Conservation (phyloP, 30 jellyfish, hydroid and myxozoan genomes). For the Catostylus mosaicus region DNA sequence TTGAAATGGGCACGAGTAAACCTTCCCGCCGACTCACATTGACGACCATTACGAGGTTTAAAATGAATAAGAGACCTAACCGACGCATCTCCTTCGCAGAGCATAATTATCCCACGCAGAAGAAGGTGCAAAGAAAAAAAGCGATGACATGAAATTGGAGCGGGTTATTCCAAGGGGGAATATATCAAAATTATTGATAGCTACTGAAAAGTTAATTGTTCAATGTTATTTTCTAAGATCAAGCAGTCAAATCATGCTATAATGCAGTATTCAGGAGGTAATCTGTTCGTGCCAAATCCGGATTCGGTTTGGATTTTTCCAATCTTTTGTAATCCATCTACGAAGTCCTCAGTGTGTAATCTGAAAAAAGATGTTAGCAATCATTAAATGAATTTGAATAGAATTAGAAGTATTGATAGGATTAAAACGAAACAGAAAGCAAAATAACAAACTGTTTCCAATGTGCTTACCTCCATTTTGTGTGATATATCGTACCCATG, state of each 20-base stretch:
- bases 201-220: not conserved
- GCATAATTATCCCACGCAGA: no score
- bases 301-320: not conserved
- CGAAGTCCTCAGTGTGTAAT: constrained; percentile 54
- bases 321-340: not conserved
- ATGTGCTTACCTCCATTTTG: constrained; percentile 93
- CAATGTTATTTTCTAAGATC: not conserved
- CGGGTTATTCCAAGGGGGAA: not conserved
- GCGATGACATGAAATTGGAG: not conserved
- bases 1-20: not conserved
- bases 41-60: not conserved
- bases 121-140: not conserved
- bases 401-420: not conserved
- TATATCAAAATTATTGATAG: not conserved
- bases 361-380: constrained; percentile 4
- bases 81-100: not conserved
- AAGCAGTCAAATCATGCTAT: not conserved
- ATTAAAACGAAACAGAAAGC: not conserved
- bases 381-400: not conserved
- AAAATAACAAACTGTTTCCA: not conserved
- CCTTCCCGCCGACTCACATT: constrained; percentile 30
- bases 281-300: not conserved
- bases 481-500: constrained; percentile 98
- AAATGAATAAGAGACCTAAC: no score
- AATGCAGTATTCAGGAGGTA: not conserved